Conservation (phyloP, 37 sponge, comb jelly and placozoan genomes). For the Chondrilla cf. caribensis region DNA sequence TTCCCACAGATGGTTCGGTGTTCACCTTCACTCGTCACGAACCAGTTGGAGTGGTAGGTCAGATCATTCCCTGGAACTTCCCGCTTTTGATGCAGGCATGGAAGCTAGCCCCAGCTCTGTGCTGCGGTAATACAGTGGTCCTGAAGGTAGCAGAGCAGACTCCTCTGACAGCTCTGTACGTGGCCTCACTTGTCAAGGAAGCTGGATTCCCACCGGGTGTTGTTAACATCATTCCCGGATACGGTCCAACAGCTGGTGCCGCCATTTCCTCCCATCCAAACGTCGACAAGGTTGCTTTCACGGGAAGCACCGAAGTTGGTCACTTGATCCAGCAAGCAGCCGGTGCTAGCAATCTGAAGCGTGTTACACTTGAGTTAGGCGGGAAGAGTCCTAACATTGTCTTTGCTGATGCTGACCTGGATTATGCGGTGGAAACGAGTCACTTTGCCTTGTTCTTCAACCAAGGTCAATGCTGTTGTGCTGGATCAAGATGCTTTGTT, state of each 20-base stretch:
- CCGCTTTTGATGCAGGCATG: constrained; percentile 95
- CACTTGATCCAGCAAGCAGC: constrained; percentile 86
- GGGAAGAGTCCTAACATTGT: constrained; percentile 97
- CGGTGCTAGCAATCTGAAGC: constrained; percentile 86
- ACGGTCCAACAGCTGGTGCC: constrained; percentile 96
- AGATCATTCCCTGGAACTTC: constrained; percentile 99
- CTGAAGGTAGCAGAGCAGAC: constrained; percentile 97
- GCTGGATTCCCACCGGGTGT: constrained; percentile 99
- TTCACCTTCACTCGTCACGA: constrained; percentile 93
- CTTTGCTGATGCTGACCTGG: constrained; percentile 90
- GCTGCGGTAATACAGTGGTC: constrained; percentile 81
- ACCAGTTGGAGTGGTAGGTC: constrained; percentile 93
- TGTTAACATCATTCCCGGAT: constrained; percentile 89
- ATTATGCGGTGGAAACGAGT: constrained; percentile 82
- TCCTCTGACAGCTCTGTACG: constrained; percentile 91
- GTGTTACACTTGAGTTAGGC: constrained; percentile 94
- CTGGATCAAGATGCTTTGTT: constrained; percentile 87
- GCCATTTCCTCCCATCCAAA: constrained; percentile 85
- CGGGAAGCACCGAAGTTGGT: constrained; percentile 98
- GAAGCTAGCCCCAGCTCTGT: constrained; percentile 96
- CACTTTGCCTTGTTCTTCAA: constrained; percentile 93
- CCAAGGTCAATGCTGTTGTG: constrained; percentile 97
- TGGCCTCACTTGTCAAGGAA: constrained; percentile 79
- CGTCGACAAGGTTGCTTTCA: constrained; percentile 94
- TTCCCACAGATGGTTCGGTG: constrained; percentile 81